Conservation (phyloP, 2,113 vertebrate species). For the Anser brachyrhynchus region DNA sequence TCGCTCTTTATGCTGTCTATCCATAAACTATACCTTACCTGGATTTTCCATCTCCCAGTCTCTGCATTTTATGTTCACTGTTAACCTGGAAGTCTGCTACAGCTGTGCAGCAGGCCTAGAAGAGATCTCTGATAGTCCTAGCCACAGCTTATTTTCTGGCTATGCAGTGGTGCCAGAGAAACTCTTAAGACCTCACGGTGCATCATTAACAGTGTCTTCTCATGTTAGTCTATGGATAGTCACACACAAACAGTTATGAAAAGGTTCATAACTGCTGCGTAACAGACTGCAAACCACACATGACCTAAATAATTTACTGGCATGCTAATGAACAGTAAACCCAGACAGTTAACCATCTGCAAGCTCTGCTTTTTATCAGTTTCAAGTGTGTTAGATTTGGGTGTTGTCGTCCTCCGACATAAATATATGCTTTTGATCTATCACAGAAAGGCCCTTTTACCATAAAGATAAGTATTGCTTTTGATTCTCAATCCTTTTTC, state of each 20-base stretch:
- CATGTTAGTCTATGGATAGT: not conserved
- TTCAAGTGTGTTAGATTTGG: not conserved
- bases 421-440: slow-evolving; percentile 16
- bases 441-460: not conserved
- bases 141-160: not conserved
- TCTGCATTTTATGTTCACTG: not conserved
- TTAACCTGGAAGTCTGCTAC: not conserved
- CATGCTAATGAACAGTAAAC: slow-evolving; percentile 2
- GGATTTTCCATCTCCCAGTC: not conserved
- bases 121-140: not conserved
- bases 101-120: not conserved
- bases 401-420: not conserved
- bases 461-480: not conserved
- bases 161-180: not conserved
- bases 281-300: slow-evolving; percentile 7
- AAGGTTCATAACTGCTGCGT: not conserved
- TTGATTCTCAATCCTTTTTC: slow-evolving; percentile 36
- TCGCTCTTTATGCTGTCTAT: not conserved
- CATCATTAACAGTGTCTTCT: not conserved
- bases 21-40: not conserved
- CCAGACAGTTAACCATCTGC: not conserved
- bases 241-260: not conserved
- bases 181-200: not conserved
- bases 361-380: slow-evolving; percentile 41
- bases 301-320: not conserved